Percentiles rank a stretch among this genome's conserved stretches.
Conservation (phyloP, 1,140 invertebrate genomes). For the Sipha flava region DNA sequence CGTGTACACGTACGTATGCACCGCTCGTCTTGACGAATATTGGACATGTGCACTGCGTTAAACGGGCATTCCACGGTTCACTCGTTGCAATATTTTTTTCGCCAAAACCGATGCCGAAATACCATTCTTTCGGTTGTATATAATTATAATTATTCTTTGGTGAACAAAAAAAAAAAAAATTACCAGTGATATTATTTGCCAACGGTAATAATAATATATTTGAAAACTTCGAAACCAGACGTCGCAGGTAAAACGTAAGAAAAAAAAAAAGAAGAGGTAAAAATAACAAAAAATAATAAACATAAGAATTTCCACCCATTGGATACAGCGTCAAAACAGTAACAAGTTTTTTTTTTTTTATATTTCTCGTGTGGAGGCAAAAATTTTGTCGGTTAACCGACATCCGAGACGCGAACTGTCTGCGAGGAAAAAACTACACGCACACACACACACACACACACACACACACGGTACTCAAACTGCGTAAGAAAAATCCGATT, state of each 20-base stretch:
- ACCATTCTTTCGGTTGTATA: not conserved
- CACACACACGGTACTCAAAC: not conserved
- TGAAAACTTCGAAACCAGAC: not conserved
- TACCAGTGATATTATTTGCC: not conserved
- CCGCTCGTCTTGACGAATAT: not conserved
- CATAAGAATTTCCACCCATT: not conserved
- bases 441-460: not conserved
- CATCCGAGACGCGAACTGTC: conserved; percentile 5
- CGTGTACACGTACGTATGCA: no score
- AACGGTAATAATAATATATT: not conserved
- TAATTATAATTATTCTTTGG: not conserved
- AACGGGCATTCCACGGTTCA: not conserved
- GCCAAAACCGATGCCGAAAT: not conserved
- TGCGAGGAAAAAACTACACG: not conserved
- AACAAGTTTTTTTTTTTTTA: not conserved
- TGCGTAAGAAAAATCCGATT: not conserved
- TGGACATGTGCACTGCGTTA: not conserved
- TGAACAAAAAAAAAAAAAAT: not conserved
- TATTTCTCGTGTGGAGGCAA: conserved; percentile 2
- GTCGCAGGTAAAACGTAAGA: not conserved
- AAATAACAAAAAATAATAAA: conserved; percentile 11
- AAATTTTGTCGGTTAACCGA: conserved; percentile 5
- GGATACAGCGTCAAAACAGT: conserved; percentile 9
- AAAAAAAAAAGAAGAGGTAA: not conserved
- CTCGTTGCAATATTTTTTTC: not conserved